Evolutionary conservation across 2,888 invertebrate genomes (phyloP).

Genomic region (Drosophila kokeensis): DNA sequence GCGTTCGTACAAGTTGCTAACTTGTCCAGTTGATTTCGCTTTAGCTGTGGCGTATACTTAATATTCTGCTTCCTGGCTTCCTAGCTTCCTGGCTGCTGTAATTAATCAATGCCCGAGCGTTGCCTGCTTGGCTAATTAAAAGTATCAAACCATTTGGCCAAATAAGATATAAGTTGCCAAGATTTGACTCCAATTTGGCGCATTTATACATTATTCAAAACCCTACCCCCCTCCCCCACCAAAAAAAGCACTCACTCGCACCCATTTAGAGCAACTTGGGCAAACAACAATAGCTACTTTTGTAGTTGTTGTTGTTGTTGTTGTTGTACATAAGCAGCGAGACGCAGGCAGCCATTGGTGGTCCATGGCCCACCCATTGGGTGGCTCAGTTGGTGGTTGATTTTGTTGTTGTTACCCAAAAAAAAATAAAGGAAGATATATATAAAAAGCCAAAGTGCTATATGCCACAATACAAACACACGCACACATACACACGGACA

Average conservation of each 20-base stretch:
- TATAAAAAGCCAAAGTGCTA: constrained; percentile 52
- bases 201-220: constrained; percentile 44
- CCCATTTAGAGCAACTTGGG: constrained; percentile 53
- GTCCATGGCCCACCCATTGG: constrained; percentile 70
- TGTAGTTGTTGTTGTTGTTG: background rate
- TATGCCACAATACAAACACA: background rate
- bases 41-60: constrained; percentile 46
- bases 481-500: background rate
- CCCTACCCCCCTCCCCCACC: constrained; percentile 9
- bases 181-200: constrained; percentile 28
- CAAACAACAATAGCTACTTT: constrained; percentile 39
- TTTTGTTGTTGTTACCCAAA: constrained; percentile 47
- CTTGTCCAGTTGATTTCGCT: constrained; percentile 11
- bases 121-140: constrained; percentile 52
- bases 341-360: constrained; percentile 72
- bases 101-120: constrained; percentile 39
- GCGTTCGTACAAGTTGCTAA: constrained; percentile 15
- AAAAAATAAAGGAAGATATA: constrained; percentile 10
- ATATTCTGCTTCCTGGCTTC: constrained; percentile 19
- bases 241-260: constrained; percentile 15
- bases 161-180: constrained; percentile 27
- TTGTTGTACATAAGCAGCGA: constrained; percentile 67
- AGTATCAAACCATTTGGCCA: constrained; percentile 27
- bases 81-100: background rate
- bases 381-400: constrained; percentile 58